Evolutionary conservation across 2,797 vertebrate genomes (phyloP), one percentile per base, ranked within the genome.

Genomic region (Saxicola maurus): DNA sequence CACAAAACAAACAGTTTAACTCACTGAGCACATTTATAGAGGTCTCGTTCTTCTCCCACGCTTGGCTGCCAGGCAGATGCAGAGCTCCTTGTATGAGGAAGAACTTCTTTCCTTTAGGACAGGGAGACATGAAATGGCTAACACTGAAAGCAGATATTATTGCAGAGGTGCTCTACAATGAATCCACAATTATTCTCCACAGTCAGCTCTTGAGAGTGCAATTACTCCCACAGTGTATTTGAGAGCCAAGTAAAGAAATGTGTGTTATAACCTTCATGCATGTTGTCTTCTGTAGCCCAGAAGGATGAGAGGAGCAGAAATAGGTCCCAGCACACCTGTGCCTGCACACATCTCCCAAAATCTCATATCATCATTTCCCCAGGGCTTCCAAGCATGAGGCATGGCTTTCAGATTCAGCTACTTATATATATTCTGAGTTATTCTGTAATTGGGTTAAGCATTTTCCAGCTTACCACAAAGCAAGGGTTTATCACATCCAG

Each of bases 1-100:
- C 87, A 74, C 69, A 93, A 89, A 94, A 82, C 79, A 94, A 92
- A 86, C 85, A 83, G 53, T 57, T 86, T 73, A 87, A 87, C 42
- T 85, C 61, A 38, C 79, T 72, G 65, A 93, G 57, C 2, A 5
- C 73, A 56, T 82, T 86, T 92, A 74, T 31, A 82, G 82, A 82
- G 61, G 72, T 62, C 55, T 94, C 0, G 0, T 84, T 87, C 62
- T 76, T 91, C 60, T 90, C 62, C 64, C 30, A 49, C 4, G 0
- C 53, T 65, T 68, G 30, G 18, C 42, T 93, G 64, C n/a, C 30
- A 65, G 66, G 45, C 40, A 89, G 49, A 72, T 60, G 45, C 62
- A 62, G 56, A 81, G 30, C 40, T 40, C 7, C 38, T 71, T 75
- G 46, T 87, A 31, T 69, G 62, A 87, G 62, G 65, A 72, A 80